A percentile compares a stretch with the other conserved stretches of the same genome.
phyloP scores from a whole-genome alignment of 2,113 vertebrate genomes.

The Cyanistes caeruleus region DNA sequence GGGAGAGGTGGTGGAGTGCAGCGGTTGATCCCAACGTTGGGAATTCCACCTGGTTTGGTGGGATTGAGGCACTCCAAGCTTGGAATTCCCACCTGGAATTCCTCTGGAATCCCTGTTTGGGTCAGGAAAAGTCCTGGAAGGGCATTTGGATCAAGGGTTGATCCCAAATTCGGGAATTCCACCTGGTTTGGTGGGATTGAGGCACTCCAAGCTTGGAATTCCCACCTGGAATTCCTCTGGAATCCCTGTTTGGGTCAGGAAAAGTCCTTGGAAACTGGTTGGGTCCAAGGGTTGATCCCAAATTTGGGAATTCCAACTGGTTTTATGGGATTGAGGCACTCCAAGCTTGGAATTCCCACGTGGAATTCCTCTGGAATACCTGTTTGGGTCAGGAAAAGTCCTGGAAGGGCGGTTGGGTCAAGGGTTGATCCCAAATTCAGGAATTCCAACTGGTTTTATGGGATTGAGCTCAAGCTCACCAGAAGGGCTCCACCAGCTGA shows the following conservation, averaged over 20 bases:
- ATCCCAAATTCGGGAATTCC: background rate
- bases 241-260: too few species aligned
- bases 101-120: rapidly evolving
- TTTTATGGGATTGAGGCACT: too few species aligned
- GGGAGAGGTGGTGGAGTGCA: too few species aligned
- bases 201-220: too few species aligned
- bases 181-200: background rate
- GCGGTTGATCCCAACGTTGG: background rate
- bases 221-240: too few species aligned
- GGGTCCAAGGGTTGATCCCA: too few species aligned
- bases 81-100: background rate
- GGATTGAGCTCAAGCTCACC: background rate
- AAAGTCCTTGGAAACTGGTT: too few species aligned
- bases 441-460: background rate
- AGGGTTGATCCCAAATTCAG: too few species aligned
- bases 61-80: background rate
- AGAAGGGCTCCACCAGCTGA: too few species aligned
- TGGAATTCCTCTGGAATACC: background rate
- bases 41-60: background rate
- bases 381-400: too few species aligned
- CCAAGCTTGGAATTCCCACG: background rate
- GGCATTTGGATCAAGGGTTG: too few species aligned
- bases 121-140: rapidly evolving
- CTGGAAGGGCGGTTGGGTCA: background rate
- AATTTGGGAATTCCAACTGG: too few species aligned